Evolutionary conservation across 2,797 vertebrate genomes (phyloP).

Genomic region (Halcyon badia): DNA sequence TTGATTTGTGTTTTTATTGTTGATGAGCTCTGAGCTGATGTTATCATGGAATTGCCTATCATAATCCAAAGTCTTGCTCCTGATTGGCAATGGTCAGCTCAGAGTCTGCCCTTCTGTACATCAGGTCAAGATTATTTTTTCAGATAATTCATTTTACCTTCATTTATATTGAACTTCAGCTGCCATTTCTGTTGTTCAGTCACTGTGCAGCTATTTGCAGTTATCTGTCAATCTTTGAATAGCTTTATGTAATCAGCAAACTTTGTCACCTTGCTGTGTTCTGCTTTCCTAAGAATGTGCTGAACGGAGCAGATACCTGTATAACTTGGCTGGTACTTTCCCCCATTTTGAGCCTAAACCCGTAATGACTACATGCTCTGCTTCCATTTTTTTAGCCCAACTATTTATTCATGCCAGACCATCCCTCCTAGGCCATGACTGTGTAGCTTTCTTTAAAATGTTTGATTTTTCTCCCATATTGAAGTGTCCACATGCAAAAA

Average conservation of each 20-base stretch:
- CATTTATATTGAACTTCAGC: accelerated
- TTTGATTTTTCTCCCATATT: background rate
- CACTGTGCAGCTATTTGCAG: background rate
- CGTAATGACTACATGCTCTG: background rate
- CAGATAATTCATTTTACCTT: accelerated
- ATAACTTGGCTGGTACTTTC: background rate
- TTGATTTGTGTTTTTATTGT: background rate
- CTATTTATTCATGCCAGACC: background rate
- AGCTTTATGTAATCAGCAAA: background rate
- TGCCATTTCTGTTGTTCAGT: background rate
- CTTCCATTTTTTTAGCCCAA: background rate
- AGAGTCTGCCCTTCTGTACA: background rate
- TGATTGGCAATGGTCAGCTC: background rate
- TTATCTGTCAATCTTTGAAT: background rate
- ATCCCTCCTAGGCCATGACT: background rate
- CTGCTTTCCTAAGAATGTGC: background rate
- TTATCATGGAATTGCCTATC: background rate
- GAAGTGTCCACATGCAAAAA: background rate
- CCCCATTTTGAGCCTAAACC: background rate
- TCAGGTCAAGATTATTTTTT: background rate
- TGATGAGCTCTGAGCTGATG: background rate
- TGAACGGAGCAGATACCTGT: background rate
- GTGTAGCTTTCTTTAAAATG: background rate
- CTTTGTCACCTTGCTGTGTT: background rate
- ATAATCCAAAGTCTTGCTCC: background rate